These are phyloP conservation scores for Reticulitermes speratus DNA, from an alignment of 1,140 invertebrate species.

Conservation along the genomic window DNA sequence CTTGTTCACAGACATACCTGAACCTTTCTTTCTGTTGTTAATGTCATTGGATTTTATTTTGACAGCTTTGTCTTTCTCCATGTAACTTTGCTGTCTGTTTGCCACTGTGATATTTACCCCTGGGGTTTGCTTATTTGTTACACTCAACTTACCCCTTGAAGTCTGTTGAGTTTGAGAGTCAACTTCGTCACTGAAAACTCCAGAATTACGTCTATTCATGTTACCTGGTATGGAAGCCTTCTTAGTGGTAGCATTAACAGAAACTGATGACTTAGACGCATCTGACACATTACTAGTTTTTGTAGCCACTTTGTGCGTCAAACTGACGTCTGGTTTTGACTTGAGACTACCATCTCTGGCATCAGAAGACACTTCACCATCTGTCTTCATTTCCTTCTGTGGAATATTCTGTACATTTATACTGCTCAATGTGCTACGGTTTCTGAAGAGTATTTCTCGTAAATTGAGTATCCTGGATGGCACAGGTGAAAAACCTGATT, in stretches of 20 bases:
- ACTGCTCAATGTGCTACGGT: neutral
- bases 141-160: neutral
- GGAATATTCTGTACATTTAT: neutral
- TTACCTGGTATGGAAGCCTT: neutral
- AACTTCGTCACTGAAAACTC: neutral
- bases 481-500: slow-evolving; percentile 39
- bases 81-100: slow-evolving; percentile 22
- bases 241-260: neutral
- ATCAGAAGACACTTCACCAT: neutral
- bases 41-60: neutral
- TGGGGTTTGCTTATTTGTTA: neutral
- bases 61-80: slow-evolving; percentile 16
- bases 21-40: neutral
- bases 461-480: slow-evolving; percentile 47
- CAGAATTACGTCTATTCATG: neutral
- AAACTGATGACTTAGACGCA: neutral
- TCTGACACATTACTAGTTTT: neutral
- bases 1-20: neutral
- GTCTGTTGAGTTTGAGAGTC: neutral
- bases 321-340: neutral
- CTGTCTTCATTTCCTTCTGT: neutral
- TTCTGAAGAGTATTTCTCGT: slow-evolving; percentile 40
- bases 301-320: neutral
- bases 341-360: neutral
- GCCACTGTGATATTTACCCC: neutral